Conservation (phyloP, 2,113 vertebrate genomes). For the Sialia sialis region DNA sequence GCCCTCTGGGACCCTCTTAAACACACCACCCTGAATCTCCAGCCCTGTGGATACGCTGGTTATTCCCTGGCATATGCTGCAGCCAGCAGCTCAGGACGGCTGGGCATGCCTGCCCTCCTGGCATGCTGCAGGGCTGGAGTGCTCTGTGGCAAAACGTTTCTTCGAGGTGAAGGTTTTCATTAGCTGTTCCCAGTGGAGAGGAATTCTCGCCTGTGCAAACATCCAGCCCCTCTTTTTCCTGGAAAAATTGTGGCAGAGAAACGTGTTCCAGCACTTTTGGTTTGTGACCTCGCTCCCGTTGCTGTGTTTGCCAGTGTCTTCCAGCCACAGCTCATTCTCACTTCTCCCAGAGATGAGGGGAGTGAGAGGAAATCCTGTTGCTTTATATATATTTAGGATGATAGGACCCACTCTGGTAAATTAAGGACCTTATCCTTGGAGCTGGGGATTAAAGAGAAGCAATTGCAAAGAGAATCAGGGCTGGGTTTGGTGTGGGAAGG, state of each 20-base stretch:
- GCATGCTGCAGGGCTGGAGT: rapidly evolving
- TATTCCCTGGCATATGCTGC: background rate
- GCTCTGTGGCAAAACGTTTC: rapidly evolving
- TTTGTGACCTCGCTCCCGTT: rapidly evolving
- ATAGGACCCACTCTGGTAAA: background rate
- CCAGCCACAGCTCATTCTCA: rapidly evolving
- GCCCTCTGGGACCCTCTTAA: background rate
- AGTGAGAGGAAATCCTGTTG: background rate
- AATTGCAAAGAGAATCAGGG: background rate
- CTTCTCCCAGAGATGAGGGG: background rate
- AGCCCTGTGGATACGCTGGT: rapidly evolving
- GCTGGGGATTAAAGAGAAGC: background rate
- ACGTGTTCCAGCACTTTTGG: background rate
- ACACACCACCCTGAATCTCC: rapidly evolving
- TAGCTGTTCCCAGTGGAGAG: background rate
- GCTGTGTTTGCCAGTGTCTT: background rate
- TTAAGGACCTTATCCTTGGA: background rate
- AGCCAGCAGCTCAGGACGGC: rapidly evolving
- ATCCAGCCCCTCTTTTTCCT: background rate
- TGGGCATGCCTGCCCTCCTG: background rate
- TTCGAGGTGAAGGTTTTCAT: background rate
- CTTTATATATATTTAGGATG: rapidly evolving
- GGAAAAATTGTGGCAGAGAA: background rate
- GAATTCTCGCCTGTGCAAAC: background rate
- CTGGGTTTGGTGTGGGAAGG: background rate